Conservation (phyloP, 1,140 invertebrate genomes). For the Aporrectodea caliginosa region DNA sequence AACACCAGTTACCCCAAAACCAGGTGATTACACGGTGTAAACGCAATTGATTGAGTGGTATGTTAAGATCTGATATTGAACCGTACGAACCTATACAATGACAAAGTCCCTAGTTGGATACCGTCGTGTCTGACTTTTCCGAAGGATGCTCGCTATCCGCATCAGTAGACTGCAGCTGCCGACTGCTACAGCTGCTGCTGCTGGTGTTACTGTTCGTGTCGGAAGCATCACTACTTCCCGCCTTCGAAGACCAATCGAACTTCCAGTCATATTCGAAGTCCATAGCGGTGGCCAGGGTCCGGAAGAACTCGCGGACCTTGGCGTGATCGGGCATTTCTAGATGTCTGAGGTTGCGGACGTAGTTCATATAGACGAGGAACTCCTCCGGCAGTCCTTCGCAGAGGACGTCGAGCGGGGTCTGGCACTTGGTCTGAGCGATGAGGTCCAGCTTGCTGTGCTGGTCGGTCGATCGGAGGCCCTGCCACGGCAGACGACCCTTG, state of each 20-base stretch:
- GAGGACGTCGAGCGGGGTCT: constrained; percentile 19
- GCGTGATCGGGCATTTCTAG: constrained; percentile 99
- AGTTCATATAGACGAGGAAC: constrained; percentile 91
- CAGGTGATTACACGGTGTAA: no score
- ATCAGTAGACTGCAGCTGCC: no score
- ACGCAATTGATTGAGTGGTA: no score
- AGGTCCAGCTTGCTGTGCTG: constrained; percentile 19
- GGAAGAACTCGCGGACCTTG: constrained; percentile 90
- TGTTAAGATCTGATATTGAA: no score
- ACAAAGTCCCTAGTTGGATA: no score
- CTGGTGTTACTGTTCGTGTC: no score
- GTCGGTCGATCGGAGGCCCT: constrained; percentile 23
- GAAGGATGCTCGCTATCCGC: no score
- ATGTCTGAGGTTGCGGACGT: constrained; percentile 94
- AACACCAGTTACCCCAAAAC: no score
- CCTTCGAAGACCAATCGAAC: constrained; percentile 98
- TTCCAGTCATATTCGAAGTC: constrained; percentile 89
- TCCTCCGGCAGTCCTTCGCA: constrained; percentile 31
- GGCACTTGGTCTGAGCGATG: constrained; percentile 30
- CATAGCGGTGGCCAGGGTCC: constrained; percentile 86
- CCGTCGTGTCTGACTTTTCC: no score
- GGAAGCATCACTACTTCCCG: no score
- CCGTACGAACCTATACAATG: no score
- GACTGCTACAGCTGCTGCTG: no score
- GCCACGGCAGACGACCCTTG: constrained; percentile 31